Conservation (phyloP, 2,888 invertebrate species). For the Ametastegia equiseti region DNA sequence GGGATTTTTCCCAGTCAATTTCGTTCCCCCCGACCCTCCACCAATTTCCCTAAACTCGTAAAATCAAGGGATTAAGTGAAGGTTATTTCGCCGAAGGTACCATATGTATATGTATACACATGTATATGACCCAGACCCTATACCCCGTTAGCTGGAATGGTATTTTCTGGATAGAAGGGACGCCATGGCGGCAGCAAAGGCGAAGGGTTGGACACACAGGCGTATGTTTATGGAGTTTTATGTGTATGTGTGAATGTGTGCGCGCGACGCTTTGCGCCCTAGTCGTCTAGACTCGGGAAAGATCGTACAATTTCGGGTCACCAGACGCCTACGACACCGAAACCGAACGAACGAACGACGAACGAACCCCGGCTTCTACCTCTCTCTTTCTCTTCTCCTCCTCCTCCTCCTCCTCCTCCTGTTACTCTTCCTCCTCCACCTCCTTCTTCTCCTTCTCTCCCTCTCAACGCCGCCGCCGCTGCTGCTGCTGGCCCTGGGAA, state of each 20-base stretch:
- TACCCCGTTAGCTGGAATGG: slow-evolving; percentile 17
- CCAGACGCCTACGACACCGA: slow-evolving; percentile 44
- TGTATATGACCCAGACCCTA: background rate
- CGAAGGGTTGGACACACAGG: slow-evolving; percentile 38
- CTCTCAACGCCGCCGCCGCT: slow-evolving; percentile 60
- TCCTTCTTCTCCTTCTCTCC: slow-evolving; percentile 53
- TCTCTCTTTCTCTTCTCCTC: slow-evolving; percentile 26
- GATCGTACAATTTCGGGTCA: slow-evolving; percentile 34
- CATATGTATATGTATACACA: slow-evolving; percentile 7
- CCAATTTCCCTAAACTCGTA: slow-evolving; percentile 37
- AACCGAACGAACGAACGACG: slow-evolving; percentile 26
- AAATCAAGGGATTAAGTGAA: background rate
- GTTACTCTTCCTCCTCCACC: slow-evolving; percentile 57
- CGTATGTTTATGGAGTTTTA: background rate
- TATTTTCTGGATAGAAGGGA: slow-evolving; percentile 35
- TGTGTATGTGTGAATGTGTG: slow-evolving; percentile 2
- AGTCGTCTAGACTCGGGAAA: slow-evolving; percentile 24
- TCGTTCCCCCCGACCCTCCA: slow-evolving; percentile 32
- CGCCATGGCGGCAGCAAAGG: slow-evolving; percentile 46
- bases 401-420: slow-evolving; percentile 56
- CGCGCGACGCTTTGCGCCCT: slow-evolving; percentile 17
- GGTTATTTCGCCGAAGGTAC: slow-evolving; percentile 13
- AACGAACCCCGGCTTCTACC: slow-evolving; percentile 51
- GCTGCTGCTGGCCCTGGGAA: slow-evolving; percentile 73
- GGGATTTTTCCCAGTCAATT: background rate